Evolutionary conservation across 2,113 vertebrate genomes (phyloP).

Genomic region (Calidris pugnax): DNA sequence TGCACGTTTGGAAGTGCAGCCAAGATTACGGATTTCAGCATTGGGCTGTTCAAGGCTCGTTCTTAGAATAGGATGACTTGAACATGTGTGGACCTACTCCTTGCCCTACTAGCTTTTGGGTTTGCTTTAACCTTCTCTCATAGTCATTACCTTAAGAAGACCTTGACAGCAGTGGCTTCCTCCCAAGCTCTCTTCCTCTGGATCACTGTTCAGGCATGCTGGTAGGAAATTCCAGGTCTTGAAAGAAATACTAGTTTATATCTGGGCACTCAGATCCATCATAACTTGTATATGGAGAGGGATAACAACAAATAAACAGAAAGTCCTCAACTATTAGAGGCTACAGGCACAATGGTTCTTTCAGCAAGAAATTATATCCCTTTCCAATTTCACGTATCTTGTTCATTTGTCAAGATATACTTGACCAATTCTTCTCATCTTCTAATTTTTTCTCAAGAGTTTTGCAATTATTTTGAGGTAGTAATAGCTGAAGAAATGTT

Average conservation of each 20-base stretch:
- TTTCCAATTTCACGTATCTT: neutral
- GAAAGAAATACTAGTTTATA: neutral
- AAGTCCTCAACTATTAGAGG: neutral
- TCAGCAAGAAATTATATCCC: neutral
- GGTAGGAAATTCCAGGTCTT: neutral
- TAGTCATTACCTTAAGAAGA: neutral
- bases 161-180: neutral
- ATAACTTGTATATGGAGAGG: neutral
- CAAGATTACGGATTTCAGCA: neutral
- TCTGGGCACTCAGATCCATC: neutral
- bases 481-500: neutral
- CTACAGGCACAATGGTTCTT: neutral
- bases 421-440: neutral
- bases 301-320: neutral
- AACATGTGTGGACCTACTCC: neutral
- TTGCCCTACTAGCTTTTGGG: neutral
- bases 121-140: neutral
- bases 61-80: neutral
- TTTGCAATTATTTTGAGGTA: constrained; percentile 10
- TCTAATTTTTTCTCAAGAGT: neutral
- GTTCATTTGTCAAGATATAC: constrained; percentile 3
- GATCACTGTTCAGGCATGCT: neutral
- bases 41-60: neutral
- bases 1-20: neutral
- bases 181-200: neutral